phyloP scores from a whole-genome alignment of 2,113 vertebrate genomes.

The Cercopithecus mona region DNA sequence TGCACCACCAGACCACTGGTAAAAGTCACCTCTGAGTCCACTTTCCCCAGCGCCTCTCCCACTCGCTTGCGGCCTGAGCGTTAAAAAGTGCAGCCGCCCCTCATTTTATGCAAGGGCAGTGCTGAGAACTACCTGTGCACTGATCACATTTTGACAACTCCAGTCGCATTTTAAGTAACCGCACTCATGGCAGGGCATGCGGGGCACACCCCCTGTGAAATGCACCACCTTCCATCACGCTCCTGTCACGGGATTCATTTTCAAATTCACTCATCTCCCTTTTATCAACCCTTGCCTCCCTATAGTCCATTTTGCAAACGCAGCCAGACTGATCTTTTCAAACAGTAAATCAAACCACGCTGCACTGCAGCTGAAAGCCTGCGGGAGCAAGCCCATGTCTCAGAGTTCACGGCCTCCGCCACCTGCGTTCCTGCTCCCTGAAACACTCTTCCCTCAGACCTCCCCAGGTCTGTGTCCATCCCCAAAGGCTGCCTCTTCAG shows the following conservation, averaged over 20 bases:
- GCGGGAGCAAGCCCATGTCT: accelerated
- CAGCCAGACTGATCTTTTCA: not conserved
- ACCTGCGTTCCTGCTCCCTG: not conserved
- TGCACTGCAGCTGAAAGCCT: accelerated
- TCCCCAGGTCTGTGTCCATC: not conserved
- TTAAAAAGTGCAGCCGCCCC: accelerated
- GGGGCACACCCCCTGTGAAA: not conserved
- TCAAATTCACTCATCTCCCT: no score
- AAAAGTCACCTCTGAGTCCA: not conserved
- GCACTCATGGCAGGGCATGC: accelerated
- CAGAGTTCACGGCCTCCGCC: not conserved
- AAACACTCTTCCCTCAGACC: not conserved
- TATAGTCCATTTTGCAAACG: not conserved
- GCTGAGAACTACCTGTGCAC: not conserved
- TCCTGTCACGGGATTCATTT: accelerated
- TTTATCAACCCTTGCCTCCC: not conserved
- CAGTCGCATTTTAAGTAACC: not conserved
- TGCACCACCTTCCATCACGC: accelerated
- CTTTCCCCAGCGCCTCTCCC: not conserved
- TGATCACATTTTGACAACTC: not conserved
- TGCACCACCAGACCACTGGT: accelerated
- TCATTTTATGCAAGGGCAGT: accelerated
- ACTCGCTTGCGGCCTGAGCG: accelerated
- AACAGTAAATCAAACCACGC: not conserved
- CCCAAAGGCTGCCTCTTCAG: not conserved